A percentile compares a stretch with the other conserved stretches of the same genome.
Evolutionary conservation across 2,888 invertebrate genomes (phyloP).

Genomic region (Ophioninae sp.): DNA sequence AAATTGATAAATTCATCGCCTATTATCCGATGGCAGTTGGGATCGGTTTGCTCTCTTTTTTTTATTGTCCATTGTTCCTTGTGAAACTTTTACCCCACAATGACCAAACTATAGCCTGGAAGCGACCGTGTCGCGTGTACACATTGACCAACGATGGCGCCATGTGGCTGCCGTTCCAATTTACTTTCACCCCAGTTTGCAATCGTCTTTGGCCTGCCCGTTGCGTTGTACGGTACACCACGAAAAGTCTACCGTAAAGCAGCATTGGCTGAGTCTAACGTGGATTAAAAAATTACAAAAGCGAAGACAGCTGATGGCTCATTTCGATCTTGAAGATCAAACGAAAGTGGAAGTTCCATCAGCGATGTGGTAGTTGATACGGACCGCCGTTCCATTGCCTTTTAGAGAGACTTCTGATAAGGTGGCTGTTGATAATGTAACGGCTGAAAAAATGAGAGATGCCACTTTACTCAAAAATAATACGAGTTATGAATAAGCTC

Average conservation of each 20-base stretch:
- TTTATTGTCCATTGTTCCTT: not conserved
- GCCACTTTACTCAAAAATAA: not conserved
- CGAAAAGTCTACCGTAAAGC: not conserved
- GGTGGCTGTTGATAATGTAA: constrained; percentile 50
- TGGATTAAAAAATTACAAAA: constrained; percentile 42
- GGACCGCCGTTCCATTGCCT: constrained; percentile 51
- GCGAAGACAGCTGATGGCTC: constrained; percentile 9
- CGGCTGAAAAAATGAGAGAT: constrained; percentile 27
- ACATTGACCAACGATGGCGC: constrained; percentile 13
- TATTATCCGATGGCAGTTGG: not conserved
- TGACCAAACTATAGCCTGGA: not conserved
- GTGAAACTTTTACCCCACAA: not conserved
- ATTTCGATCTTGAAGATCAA: constrained; percentile 20
- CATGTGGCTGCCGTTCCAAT: not conserved
- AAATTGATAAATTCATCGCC: constrained; percentile 40
- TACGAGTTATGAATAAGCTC: not conserved
- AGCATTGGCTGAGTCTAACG: constrained; percentile 6
- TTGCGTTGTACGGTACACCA: not conserved
- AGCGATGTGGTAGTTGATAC: constrained; percentile 70
- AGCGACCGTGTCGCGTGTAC: not conserved
- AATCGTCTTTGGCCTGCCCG: not conserved
- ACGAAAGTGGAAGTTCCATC: constrained; percentile 54
- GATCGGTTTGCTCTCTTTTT: not conserved
- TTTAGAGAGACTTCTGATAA: not conserved
- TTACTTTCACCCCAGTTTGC: not conserved